These are phyloP conservation scores for Pantherophis alleghaniensis DNA, from an alignment of 2,797 vertebrate species.

Conservation along the genomic window DNA sequence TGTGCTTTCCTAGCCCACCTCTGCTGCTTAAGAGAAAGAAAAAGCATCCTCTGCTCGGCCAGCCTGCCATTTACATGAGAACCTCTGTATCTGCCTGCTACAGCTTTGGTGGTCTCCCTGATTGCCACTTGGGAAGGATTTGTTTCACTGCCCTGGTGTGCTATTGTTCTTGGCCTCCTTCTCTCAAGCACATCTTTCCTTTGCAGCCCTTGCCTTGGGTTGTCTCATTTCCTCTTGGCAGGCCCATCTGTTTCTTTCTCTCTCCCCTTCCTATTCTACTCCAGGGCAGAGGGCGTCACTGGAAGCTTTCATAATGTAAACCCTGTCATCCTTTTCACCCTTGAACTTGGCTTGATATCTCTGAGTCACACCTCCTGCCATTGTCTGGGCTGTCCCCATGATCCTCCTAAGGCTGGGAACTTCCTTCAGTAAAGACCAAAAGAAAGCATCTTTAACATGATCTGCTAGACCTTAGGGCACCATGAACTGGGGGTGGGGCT, in stretches of 20 bases:
- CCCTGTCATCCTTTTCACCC: constrained; percentile 52
- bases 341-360: constrained; percentile 54
- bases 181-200: constrained; percentile 65
- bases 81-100: neutral
- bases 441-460: constrained; percentile 3
- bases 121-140: constrained; percentile 16
- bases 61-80: neutral
- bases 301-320: constrained; percentile 52
- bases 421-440: constrained; percentile 59
- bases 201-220: constrained; percentile 37
- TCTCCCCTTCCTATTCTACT: neutral
- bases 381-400: constrained; percentile 47
- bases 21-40: neutral
- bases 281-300: constrained; percentile 20
- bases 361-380: constrained; percentile 65
- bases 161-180: constrained; percentile 44
- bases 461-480: neutral
- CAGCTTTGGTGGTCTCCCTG: neutral
- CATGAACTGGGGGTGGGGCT: constrained; percentile 30
- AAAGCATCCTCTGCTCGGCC: neutral
- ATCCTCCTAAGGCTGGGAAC: constrained; percentile 62
- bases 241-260: constrained; percentile 29
- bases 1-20: neutral
- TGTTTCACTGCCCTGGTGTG: neutral
- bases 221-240: constrained; percentile 62